Base-by-base conservation (phyloP, 1,140 invertebrate genomes). In the Pissodes strobi region DNA sequence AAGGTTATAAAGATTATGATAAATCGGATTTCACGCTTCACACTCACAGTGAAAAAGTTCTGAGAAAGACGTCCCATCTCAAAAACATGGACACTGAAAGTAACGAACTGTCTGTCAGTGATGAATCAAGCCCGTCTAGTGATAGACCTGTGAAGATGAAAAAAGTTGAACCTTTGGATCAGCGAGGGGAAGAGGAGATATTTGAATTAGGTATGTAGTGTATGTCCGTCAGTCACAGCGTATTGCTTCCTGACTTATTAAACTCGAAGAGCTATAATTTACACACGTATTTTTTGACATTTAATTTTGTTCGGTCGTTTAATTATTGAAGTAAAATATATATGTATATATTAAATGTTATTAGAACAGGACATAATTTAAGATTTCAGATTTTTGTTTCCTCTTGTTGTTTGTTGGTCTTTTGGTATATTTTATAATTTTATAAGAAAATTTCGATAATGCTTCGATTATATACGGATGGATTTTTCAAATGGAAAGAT, bases 1-100 rank as follows among this genome's bases (percentile, higher is more conserved):
- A 18, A 64, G 61, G 94, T 2, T 96, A 93, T 74, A 93, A 92
- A 79, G 91, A 95, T 79, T 86, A 84, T n/a, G 84, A 81, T 18
- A 79, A 81, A 66, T 76, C 80, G 23, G 79, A 80, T 19, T 79
- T 85, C 69, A 75, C 86, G 5, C 84, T 88, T 52, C 88, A 89
- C 49, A 80, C 86, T 27, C 87, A 89, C 65, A 61, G 61, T 0
- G 74, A 74, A 63, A 76, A 71, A 45, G 39, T 69, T 8, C 22
- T 72, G 8, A 66, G 62, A 25, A 76, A 74, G 64, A 72, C 69
- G 2, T 76, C 74, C 1, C 73, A 77, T 58, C 66, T 76, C 30
- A 77, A 74, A 69, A 72, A 69, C 12, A 75, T 77, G 58, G 69
- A 74, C 22, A 74, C 69, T 5, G 80, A 82, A 70, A 73, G 78